Evolutionary conservation across 2,888 invertebrate species (phyloP), one percentile per base, ranked within the genome.

Genomic region (Drymonia ruficornis): DNA sequence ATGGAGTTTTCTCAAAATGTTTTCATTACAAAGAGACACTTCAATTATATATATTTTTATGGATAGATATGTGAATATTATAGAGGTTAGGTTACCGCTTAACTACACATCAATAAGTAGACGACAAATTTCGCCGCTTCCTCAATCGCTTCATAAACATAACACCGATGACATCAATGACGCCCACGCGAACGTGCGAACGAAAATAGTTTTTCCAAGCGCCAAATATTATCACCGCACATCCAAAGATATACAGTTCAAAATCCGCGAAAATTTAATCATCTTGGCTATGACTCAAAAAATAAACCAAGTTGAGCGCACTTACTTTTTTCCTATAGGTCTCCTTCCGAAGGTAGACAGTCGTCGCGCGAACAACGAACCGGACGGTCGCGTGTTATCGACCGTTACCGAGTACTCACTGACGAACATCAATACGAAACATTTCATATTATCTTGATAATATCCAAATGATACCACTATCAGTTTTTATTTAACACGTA

Each of bases 371-470:
- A 55, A 59, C 50, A 61, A 70, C 70, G 59, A 49, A 31, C 63
- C 71, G 85, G 57, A 65, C 79, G 84, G 87, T 78, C 86, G 86
- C 73, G 69, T 72, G 61, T 68, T 71, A 65, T 68, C 71, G 56
- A 40, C 50, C 50, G 29, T 50, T 55, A 60, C 63, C 56, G 49
- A 62, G 56, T 55, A 53, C 64, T 65, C 49, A 29, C 57, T 65
- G 53, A 63, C 58, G 59, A 68, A 63, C 61, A 53, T 65, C 58
- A 58, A 61, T 63, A 72, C 67, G 63, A 72, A 74, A 72, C 69
- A 71, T 66, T 73, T 70, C 61, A 59, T 65, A 61, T 67, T 61
- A 65, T 80, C 84, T 13, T 13, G 15, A 84, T 79, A 82, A 85
- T 86, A 73, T 73, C 63, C 59, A 64, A 67, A 72, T 70, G 77